Evolutionary conservation across 2,888 invertebrate genomes (phyloP), one percentile per base, ranked within the genome.

Genomic region (Conchocele bisecta): DNA sequence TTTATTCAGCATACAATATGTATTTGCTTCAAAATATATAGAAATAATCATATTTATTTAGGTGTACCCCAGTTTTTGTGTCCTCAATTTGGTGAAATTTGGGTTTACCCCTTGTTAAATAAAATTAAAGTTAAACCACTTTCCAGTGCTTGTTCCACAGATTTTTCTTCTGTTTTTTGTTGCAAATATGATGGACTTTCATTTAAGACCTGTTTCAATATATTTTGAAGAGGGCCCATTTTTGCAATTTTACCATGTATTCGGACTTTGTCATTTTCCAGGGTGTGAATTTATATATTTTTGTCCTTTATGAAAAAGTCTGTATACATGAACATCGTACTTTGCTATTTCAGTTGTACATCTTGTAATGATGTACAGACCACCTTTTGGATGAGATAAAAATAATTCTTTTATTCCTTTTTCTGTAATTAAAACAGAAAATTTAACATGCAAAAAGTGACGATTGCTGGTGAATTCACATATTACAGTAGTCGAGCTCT

Each of bases 191-290:
- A 59, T 28, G 83, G 77, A 69, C 82, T 83, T 85, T 81, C 69
- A 76, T 65, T 69, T 85, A 81, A 81, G 78, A 84, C 79, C 82
- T 76, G 71, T 64, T 60, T 78, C 71, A 75, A 58, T 35, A 67
- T 68, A 42, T 79, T 86, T 77, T 70, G 58, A 65, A 59, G 63
- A 78, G 86, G 83, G 83, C 88, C 87, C 88, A 82, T 86, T 86
- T 88, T 87, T 74, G 81, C 75, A 83, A 86, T 74, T 83, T 87
- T 81, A 53, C 60, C 69, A 57, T 67, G 29, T 69, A 70, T 75
- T 70, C 60, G 41, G 51, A 69, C 60, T 70, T 67, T 67, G 63
- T 17, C 29, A 44, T 51, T 67, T 37, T 33, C 29, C 9, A n/a
- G 13, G n/a, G 2, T 28, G 22, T 50, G 17, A 28, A 29, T 50